A percentile compares a stretch with the other conserved stretches of the same genome.
phyloP scores from a whole-genome alignment of 2,113 vertebrate species.

The Amphilophus citrinellus region DNA sequence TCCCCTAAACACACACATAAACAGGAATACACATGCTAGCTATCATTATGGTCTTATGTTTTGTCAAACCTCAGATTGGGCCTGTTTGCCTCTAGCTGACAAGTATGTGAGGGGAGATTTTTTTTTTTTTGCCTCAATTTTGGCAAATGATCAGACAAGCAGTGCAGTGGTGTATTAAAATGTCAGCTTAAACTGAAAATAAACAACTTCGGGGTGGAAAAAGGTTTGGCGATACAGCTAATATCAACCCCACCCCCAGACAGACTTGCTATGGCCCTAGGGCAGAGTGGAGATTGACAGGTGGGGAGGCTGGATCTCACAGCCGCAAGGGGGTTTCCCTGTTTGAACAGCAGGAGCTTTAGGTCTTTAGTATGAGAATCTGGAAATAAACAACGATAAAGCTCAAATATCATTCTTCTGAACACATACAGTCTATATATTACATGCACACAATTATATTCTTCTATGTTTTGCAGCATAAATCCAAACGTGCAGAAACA shows the following conservation, averaged over 20 bases:
- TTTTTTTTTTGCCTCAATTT: constrained; percentile 38
- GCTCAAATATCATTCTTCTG: constrained; percentile 49
- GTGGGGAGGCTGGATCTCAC: constrained; percentile 71
- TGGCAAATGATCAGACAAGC: constrained; percentile 75
- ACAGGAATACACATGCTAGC: constrained; percentile 55
- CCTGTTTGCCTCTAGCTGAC: constrained; percentile 70
- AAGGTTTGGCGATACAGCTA: constrained; percentile 73
- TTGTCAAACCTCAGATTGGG: constrained; percentile 59
- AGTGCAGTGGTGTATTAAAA: constrained; percentile 76
- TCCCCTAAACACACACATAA: constrained; percentile 26
- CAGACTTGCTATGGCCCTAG: constrained; percentile 72
- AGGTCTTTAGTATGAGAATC: constrained; percentile 72
- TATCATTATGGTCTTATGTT: constrained; percentile 62
- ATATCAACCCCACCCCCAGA: constrained; percentile 77
- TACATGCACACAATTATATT: not conserved
- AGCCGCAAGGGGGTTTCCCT: constrained; percentile 67
- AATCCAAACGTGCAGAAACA: not conserved
- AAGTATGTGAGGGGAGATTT: constrained; percentile 51
- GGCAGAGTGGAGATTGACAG: constrained; percentile 79
- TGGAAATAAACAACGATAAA: constrained; percentile 79
- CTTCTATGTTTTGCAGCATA: not conserved
- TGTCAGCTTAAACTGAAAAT: constrained; percentile 82
- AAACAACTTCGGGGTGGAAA: constrained; percentile 79
- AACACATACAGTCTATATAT: not conserved
- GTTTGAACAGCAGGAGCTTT: constrained; percentile 73